Evolutionary conservation across 2,113 vertebrate species (phyloP).

Genomic region (Sander vitreus): DNA sequence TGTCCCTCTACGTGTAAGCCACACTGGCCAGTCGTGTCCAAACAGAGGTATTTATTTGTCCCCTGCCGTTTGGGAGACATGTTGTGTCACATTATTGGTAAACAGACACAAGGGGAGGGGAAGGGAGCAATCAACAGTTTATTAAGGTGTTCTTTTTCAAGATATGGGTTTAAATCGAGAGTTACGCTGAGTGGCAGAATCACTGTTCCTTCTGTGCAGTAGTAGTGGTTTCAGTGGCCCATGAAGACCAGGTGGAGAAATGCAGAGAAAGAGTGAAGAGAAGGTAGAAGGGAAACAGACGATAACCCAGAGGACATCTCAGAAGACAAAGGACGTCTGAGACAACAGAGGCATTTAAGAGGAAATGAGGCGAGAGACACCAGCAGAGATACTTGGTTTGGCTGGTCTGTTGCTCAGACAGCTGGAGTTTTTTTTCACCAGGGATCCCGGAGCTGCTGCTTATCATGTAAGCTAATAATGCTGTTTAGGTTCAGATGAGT

Average conservation of each 20-base stretch:
- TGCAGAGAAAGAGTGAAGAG: slow-evolving; percentile 16
- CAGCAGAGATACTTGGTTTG: slow-evolving; percentile 70
- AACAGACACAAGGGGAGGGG: slow-evolving; percentile 25
- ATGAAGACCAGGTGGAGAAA: slow-evolving; percentile 43
- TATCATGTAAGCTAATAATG: slow-evolving; percentile 68
- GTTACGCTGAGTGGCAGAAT: slow-evolving; percentile 57
- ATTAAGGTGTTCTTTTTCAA: slow-evolving; percentile 30
- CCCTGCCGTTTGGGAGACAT: slow-evolving; percentile 51
- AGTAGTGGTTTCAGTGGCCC: slow-evolving; percentile 75
- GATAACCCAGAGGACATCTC: slow-evolving; percentile 60
- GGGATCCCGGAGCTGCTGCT: slow-evolving; percentile 60
- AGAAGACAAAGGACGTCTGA: slow-evolving; percentile 34
- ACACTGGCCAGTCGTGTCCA: slow-evolving; percentile 62
- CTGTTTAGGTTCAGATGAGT: slow-evolving; percentile 76
- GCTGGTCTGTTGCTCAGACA: slow-evolving; percentile 65
- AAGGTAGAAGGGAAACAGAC: slow-evolving; percentile 21
- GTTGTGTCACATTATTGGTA: slow-evolving; percentile 73
- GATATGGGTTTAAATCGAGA: slow-evolving; percentile 55
- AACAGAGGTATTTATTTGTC: slow-evolving; percentile 76
- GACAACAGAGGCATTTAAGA: slow-evolving; percentile 51
- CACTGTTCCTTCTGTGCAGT: slow-evolving; percentile 57
- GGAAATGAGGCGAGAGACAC: slow-evolving; percentile 46
- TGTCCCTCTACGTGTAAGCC: slow-evolving; percentile 42
- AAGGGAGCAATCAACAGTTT: neutral
- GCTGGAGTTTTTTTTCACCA: slow-evolving; percentile 56